Evolutionary conservation across 2,888 invertebrate genomes (phyloP).

Genomic region (Smittia sp.): DNA sequence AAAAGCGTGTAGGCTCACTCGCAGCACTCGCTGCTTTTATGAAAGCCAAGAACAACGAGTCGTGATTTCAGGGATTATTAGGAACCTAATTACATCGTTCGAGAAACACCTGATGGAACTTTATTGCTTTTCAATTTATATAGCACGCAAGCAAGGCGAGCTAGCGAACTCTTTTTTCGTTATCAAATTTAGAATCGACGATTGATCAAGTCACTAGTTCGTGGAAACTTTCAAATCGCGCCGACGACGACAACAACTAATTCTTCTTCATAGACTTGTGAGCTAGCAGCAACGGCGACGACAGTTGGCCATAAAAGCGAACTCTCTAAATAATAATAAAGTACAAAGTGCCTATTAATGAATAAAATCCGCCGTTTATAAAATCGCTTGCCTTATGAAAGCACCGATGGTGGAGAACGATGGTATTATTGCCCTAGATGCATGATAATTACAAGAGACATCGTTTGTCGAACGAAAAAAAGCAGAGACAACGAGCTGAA

Average conservation of each 20-base stretch:
- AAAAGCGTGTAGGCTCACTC: neutral
- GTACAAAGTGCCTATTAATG: conserved; percentile 21
- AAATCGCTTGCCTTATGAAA: neutral
- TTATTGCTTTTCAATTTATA: neutral
- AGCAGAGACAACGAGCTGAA: neutral
- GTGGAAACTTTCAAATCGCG: neutral
- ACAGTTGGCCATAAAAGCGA: neutral
- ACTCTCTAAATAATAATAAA: conserved; percentile 29
- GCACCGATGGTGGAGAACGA: neutral
- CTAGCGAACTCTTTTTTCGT: neutral
- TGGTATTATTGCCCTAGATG: conserved; percentile 24
- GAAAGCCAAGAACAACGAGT: neutral
- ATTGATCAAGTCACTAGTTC: neutral
- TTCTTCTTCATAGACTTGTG: conserved; percentile 11
- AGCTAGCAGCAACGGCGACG: neutral
- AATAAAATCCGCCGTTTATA: conserved; percentile 20
- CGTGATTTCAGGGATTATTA: conserved; percentile 20
- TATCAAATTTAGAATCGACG: neutral
- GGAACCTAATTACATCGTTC: neutral
- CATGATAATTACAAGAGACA: conserved; percentile 14
- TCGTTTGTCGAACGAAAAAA: neutral
- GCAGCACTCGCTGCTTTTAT: neutral
- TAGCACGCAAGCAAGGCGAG: neutral
- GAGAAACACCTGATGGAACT: conserved; percentile 12
- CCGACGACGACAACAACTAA: neutral